phyloP scores from a whole-genome alignment of 2,797 vertebrate species.

The Channallabes apus region DNA sequence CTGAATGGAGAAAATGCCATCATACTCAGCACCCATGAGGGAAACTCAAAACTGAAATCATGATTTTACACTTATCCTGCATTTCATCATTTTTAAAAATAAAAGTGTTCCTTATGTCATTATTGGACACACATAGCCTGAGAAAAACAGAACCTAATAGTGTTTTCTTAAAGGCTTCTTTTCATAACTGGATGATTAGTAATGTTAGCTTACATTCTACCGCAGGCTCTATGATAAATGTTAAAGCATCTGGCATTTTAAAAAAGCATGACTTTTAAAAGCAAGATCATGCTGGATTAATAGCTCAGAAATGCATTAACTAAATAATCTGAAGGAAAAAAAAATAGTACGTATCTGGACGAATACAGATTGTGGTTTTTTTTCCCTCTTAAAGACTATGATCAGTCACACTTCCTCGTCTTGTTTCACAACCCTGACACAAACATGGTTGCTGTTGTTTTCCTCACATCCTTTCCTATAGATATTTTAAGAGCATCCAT shows the following conservation, averaged over 20 bases:
- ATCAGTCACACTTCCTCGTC: background rate
- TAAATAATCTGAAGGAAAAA: background rate
- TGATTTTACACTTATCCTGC: background rate
- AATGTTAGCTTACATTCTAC: background rate
- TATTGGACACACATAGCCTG: background rate
- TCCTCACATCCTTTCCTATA: background rate
- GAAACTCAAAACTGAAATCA: background rate
- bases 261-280: background rate
- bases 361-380: background rate
- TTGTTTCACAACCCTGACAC: background rate
- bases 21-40: background rate
- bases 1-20: background rate
- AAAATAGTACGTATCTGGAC: background rate
- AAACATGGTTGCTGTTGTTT: background rate
- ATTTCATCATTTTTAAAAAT: background rate
- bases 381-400: background rate
- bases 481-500: background rate
- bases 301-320: background rate
- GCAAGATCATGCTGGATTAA: constrained; percentile 2
- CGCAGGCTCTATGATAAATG: background rate
- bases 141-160: background rate
- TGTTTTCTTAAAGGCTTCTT: background rate
- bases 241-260: background rate
- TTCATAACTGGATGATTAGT: background rate
- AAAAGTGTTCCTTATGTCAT: background rate